phyloP scores from a whole-genome alignment of 2,797 vertebrate species.

The Mormyrus hasselquistii region DNA sequence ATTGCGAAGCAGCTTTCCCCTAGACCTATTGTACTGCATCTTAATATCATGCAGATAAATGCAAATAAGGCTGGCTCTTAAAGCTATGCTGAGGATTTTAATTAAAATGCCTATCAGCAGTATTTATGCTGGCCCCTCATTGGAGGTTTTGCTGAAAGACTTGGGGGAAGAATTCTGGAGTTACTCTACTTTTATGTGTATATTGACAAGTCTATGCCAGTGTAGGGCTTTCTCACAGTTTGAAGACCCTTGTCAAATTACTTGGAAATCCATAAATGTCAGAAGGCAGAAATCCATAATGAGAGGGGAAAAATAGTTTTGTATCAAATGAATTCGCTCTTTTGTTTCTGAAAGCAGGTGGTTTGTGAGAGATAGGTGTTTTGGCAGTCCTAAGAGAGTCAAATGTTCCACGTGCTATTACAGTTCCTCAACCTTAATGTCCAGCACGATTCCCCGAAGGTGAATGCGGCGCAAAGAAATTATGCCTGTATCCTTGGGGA shows the following conservation, averaged over 20 bases:
- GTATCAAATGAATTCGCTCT: neutral
- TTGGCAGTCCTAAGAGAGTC: neutral
- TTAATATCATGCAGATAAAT: constrained; percentile 38
- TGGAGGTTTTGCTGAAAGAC: constrained; percentile 21
- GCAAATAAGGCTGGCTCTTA: constrained; percentile 35
- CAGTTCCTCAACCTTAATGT: constrained; percentile 59
- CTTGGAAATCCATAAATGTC: neutral
- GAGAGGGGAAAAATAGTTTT: neutral
- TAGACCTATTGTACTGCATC: constrained; percentile 26
- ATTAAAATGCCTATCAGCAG: constrained; percentile 29
- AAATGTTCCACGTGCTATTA: constrained; percentile 43
- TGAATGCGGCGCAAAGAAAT: constrained; percentile 58
- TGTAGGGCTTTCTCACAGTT: neutral
- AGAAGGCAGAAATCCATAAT: neutral
- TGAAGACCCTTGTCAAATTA: neutral
- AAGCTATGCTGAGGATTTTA: constrained; percentile 22
- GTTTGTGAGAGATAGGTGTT: neutral
- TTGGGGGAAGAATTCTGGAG: constrained; percentile 7
- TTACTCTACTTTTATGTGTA: neutral
- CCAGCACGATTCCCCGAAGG: constrained; percentile 53
- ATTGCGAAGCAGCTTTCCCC: constrained; percentile 25
- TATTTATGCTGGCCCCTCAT: constrained; percentile 16
- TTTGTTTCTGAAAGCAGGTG: neutral
- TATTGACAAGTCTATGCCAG: neutral
- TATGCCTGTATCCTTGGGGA: constrained; percentile 40